Conservation (phyloP, 1,140 invertebrate genomes). For the Micrasema longulum region DNA sequence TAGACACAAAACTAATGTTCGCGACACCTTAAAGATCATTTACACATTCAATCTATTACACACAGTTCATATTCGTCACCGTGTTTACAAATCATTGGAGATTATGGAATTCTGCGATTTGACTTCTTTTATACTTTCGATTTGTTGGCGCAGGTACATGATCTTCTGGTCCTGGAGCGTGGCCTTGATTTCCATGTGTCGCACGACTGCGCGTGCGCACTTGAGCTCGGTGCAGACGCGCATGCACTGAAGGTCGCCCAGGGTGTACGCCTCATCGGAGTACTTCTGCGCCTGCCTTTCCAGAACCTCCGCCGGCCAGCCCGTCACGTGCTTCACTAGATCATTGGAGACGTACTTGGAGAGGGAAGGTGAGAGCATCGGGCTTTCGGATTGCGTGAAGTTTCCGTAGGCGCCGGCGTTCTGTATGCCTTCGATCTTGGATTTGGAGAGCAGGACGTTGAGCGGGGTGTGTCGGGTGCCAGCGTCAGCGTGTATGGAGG, state of each 20-base stretch:
- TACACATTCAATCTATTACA: no score
- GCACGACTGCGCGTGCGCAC: conserved; percentile 84
- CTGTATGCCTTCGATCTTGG: conserved; percentile 52
- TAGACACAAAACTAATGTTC: no score
- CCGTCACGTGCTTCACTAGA: conserved; percentile 83
- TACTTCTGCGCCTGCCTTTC: conserved; percentile 85
- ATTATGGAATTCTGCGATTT: conserved; percentile 77
- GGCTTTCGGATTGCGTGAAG: conserved; percentile 41
- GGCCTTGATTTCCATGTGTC: conserved; percentile 89
- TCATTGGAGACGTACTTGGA: conserved; percentile 87
- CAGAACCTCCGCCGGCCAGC: conserved; percentile 84
- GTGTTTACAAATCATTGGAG: conserved; percentile 43
- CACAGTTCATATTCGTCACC: no score
- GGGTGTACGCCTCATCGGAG: conserved; percentile 82
- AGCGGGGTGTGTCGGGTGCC: conserved; percentile 39
- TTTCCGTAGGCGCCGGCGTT: conserved; percentile 50
- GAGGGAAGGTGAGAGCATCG: conserved; percentile 76
- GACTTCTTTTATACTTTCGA: conserved; percentile 79
- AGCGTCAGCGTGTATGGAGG: conserved; percentile 31
- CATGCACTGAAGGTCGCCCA: conserved; percentile 85
- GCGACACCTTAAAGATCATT: no score
- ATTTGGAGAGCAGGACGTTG: conserved; percentile 44
- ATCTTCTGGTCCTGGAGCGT: conserved; percentile 92
- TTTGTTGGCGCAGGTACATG: conserved; percentile 82
- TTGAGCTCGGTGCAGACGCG: conserved; percentile 89